Base-by-base conservation (phyloP, 2,797 vertebrate species). In the Sebastes ruberrimus region DNA sequence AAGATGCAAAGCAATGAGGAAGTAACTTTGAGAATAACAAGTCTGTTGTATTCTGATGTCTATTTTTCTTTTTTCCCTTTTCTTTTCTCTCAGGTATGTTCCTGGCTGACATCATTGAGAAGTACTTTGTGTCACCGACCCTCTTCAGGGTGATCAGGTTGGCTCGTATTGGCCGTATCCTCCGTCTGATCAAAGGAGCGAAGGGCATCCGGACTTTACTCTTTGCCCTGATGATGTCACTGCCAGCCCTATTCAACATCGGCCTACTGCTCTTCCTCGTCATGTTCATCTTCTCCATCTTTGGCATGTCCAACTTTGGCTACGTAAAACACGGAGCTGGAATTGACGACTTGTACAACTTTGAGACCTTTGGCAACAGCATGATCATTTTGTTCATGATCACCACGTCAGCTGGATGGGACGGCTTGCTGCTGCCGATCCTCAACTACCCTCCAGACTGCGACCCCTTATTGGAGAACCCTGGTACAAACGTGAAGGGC, bases 271-370 rank as follows among this genome's bases (percentile, higher is more conserved):
- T 99, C 73, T 99, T 99, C 94, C 81, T 99, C 83, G 99, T 99
- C 92, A 99, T 99, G 99, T 99, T 99, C 94, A 99, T 99, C 94
- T 99, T 98, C 95, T 99, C 98, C 92, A 99, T 99, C 90, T 99
- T 99, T 0, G 99, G 99, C 86, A 99, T 99, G 99, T 99, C 99
- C 55, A 99, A 99, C 91, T 99, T 99, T 57, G 98, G 98, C 60
- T 99, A 99, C 0, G 99, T 99, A 63, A 99, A 99, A 93, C 97
- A 99, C 0, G 98, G 97, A 86, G 96, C 96, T 0, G 99, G 99
- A 64, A 99, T 99, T 1, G 98, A 99, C 0, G 98, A 99, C 87
- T 91, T 99, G 96, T 99, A 99, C 96, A 99, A 99, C 89, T 99
- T 99, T n/a, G 99, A 99, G 93, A 99, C 99, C 0, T 99, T 99